These are phyloP conservation scores for Aspidapion aeneum DNA, from an alignment of 2,888 invertebrate genomes.

Conservation along the genomic window DNA sequence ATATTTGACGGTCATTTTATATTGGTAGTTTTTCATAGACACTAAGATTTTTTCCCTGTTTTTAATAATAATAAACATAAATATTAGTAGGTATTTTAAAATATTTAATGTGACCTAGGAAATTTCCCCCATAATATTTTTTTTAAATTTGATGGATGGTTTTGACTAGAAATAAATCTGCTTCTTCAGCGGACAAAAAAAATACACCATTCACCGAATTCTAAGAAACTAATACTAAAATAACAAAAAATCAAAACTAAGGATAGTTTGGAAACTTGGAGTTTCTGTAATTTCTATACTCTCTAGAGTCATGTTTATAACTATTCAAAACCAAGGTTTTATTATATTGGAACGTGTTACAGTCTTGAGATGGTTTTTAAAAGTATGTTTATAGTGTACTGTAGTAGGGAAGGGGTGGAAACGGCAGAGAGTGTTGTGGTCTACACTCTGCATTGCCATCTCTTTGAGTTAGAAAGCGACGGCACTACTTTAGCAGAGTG, in stretches of 20 bases:
- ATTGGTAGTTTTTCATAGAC: constrained; percentile 33
- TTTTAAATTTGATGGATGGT: background rate
- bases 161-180: too few relatives aligned
- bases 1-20: constrained; percentile 29
- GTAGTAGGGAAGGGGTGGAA: constrained; percentile 44
- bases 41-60: constrained; percentile 47
- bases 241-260: too few relatives aligned
- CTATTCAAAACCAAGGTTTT: too few relatives aligned
- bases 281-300: too few relatives aligned
- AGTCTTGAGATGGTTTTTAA: constrained; percentile 48
- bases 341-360: constrained; percentile 47
- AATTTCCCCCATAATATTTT: constrained; percentile 3
- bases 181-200: too few relatives aligned
- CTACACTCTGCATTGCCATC: constrained; percentile 44
- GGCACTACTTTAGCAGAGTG: constrained; percentile 47
- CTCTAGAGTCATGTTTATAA: too few relatives aligned
- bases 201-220: too few relatives aligned
- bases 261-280: too few relatives aligned
- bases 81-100: constrained; percentile 33
- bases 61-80: constrained; percentile 43
- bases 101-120: background rate
- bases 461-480: constrained; percentile 38
- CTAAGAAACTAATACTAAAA: too few relatives aligned
- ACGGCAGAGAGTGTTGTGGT: constrained; percentile 37
- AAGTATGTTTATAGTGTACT: constrained; percentile 50